Conservation (phyloP, 2,888 invertebrate genomes). For the Metalampra italica region DNA sequence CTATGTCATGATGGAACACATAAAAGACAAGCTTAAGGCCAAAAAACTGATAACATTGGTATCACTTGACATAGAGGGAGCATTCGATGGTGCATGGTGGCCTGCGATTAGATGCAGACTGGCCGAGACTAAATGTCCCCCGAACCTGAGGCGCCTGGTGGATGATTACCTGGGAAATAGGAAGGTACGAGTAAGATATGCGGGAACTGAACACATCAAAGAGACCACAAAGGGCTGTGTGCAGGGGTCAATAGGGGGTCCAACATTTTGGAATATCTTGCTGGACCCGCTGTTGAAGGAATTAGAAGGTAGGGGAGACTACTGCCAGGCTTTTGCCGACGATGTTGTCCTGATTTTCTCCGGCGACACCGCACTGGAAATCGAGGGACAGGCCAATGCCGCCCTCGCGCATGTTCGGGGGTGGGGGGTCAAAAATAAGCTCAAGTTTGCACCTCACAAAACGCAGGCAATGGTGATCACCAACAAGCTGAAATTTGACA, state of each 20-base stretch:
- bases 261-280: conserved; percentile 8
- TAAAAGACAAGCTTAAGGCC: too few relatives aligned
- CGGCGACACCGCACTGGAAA: conserved; percentile 5
- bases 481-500: conserved; percentile 6
- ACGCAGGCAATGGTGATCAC: conserved; percentile 12
- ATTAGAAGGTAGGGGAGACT: not conserved
- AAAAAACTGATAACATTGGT: too few relatives aligned
- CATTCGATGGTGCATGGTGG: too few relatives aligned
- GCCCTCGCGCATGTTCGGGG: conserved; percentile 12
- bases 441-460: conserved; percentile 12
- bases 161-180: not conserved
- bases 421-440: conserved; percentile 4
- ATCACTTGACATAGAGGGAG: too few relatives aligned
- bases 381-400: conserved; percentile 11
- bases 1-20: too few relatives aligned
- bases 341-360: conserved; percentile 7
- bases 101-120: too few relatives aligned
- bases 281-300: not conserved
- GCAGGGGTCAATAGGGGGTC: conserved; percentile 9
- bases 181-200: not conserved
- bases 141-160: not conserved
- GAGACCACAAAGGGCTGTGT: not conserved
- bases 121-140: too few relatives aligned
- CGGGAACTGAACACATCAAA: not conserved
- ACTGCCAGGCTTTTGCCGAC: not conserved